phyloP scores from a whole-genome alignment of 2,113 vertebrate genomes.

The Sinocyclocheilus maitianheensis region DNA sequence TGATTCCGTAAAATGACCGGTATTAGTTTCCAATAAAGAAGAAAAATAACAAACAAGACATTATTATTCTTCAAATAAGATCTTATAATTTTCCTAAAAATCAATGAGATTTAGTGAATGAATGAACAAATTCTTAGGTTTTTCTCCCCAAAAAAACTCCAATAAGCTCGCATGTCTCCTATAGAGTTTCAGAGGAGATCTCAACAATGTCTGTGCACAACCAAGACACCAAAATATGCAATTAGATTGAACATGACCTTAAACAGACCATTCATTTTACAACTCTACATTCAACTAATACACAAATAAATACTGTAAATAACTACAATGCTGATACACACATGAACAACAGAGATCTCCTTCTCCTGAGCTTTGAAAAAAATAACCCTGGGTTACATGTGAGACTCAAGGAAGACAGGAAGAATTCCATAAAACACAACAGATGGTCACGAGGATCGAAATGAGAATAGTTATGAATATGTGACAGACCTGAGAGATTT shows the following conservation, averaged over 20 bases:
- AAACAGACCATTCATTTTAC: neutral
- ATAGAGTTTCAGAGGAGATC: neutral
- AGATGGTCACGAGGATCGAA: neutral
- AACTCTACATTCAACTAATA: neutral
- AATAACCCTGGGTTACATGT: neutral
- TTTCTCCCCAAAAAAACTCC: neutral
- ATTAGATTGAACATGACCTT: neutral
- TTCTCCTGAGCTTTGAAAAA: neutral
- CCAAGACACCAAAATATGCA: neutral
- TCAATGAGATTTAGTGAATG: too few relatives aligned
- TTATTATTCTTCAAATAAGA: too few relatives aligned
- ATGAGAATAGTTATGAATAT: neutral
- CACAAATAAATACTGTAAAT: too few relatives aligned
- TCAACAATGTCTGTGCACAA: neutral
- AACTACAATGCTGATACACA: neutral
- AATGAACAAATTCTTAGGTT: neutral
- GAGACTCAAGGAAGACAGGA: neutral
- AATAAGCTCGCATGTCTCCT: neutral
- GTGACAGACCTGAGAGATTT: neutral
- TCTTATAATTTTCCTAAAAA: too few relatives aligned
- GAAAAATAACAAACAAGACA: too few relatives aligned
- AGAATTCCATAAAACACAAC: slow-evolving; percentile 20
- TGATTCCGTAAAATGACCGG: too few relatives aligned
- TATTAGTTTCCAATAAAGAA: too few relatives aligned
- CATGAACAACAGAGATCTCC: neutral